A percentile compares a stretch with the other conserved stretches of the same genome.
phyloP scores from a whole-genome alignment of 2,888 invertebrate genomes.

The Caenorhabditis afra region DNA sequence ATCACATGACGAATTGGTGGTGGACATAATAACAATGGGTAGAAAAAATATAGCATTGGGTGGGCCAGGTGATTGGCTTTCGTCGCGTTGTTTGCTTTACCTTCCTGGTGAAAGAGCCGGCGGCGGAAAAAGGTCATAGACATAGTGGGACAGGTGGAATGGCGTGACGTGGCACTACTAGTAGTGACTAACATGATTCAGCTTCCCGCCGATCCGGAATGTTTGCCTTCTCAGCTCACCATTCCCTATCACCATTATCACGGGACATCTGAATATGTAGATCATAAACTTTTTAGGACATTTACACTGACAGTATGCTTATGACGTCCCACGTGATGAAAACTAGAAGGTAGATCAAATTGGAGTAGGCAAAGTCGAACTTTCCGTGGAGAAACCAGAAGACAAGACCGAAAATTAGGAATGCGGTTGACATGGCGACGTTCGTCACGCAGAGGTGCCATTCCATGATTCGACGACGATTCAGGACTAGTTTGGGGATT shows the following conservation, averaged over 20 bases:
- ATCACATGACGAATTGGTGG: slow-evolving; percentile 17
- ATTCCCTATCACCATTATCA: slow-evolving; percentile 24
- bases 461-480: background rate
- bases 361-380: slow-evolving; percentile 18
- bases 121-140: background rate
- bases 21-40: background rate
- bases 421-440: slow-evolving; percentile 15
- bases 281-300: background rate
- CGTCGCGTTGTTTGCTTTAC: too few species aligned
- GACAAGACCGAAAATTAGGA: background rate
- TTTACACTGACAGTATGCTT: slow-evolving; percentile 26
- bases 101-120: background rate
- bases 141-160: background rate
- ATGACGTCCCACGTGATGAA: slow-evolving; percentile 38
- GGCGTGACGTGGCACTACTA: background rate
- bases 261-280: slow-evolving; percentile 21
- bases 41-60: background rate
- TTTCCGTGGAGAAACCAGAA: slow-evolving; percentile 27
- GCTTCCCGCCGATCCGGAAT: too few species aligned
- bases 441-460: slow-evolving; percentile 3
- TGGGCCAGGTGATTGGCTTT: background rate
- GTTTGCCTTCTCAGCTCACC: slow-evolving; percentile 5
- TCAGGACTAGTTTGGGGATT: background rate
- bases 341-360: slow-evolving; percentile 23
- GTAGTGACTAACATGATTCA: background rate